phyloP scores from a whole-genome alignment of 2,797 vertebrate species.

The Scarus forsteni region DNA sequence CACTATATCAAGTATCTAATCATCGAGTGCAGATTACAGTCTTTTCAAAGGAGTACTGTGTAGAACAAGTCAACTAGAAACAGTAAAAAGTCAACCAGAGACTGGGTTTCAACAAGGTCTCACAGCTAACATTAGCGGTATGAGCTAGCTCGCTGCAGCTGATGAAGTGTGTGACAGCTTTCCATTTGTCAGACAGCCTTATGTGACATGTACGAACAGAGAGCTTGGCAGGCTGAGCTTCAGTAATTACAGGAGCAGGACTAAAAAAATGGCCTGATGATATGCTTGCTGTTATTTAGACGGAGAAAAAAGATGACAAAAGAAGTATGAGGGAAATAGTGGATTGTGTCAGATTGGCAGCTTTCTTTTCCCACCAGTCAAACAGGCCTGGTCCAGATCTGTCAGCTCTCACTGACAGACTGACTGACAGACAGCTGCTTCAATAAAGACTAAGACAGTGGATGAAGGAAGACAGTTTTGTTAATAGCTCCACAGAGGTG shows the following conservation, averaged over 20 bases:
- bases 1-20: not conserved
- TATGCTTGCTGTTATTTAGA: too few relatives aligned
- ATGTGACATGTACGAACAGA: not conserved
- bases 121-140: not conserved
- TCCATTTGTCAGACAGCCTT: not conserved
- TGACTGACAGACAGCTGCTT: constrained; percentile 38
- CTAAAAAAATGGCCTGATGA: constrained; percentile 2
- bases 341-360: constrained; percentile 26
- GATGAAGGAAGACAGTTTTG: constrained; percentile 8
- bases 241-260: not conserved
- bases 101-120: not conserved
- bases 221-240: not conserved
- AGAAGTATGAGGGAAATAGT: constrained; percentile 15
- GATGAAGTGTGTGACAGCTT: not conserved
- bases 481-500: not conserved
- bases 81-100: not conserved
- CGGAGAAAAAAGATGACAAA: constrained; percentile 2
- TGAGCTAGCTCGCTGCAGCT: not conserved
- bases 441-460: constrained; percentile 12
- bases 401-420: constrained; percentile 53
- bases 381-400: constrained; percentile 50
- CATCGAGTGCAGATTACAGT: not conserved
- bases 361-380: constrained; percentile 52
- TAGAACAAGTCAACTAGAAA: constrained; percentile 18
- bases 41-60: not conserved